phyloP scores from a whole-genome alignment of 2,888 invertebrate genomes.

The Rhogogaster chlorosoma region DNA sequence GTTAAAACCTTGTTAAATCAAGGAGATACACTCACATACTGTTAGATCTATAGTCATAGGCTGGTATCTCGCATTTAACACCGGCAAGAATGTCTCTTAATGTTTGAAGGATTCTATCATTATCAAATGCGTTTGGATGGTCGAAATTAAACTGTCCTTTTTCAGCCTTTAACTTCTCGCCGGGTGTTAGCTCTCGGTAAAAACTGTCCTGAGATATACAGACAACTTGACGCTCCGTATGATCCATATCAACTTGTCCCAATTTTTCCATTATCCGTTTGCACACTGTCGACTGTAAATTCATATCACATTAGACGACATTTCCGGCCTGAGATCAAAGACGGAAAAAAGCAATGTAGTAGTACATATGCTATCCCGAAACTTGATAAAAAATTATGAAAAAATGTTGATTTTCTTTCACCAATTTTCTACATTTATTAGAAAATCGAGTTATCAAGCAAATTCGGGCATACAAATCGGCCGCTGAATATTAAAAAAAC shows the following conservation, averaged over 20 bases:
- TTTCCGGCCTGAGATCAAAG: not conserved
- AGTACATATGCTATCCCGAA: not conserved
- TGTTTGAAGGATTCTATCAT: slow-evolving; percentile 89
- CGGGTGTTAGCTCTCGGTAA: slow-evolving; percentile 91
- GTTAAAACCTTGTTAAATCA: not conserved
- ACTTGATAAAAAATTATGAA: not conserved
- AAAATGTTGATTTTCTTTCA: not conserved
- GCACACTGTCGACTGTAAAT: slow-evolving; percentile 95
- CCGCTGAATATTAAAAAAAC: not conserved
- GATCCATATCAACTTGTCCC: slow-evolving; percentile 94
- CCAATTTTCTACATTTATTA: not conserved
- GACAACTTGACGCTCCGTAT: slow-evolving; percentile 93
- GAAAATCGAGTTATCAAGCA: not conserved
- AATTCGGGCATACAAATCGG: not conserved
- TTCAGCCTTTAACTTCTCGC: slow-evolving; percentile 90
- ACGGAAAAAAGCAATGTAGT: not conserved
- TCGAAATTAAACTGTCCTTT: slow-evolving; percentile 98
- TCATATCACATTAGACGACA: not conserved
- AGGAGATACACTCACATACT: slow-evolving; percentile 84
- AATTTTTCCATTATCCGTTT: slow-evolving; percentile 97
- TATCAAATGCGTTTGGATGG: slow-evolving; percentile 98
- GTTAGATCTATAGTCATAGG: slow-evolving; percentile 96
- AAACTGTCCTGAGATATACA: slow-evolving; percentile 98
- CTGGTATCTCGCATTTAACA: slow-evolving; percentile 92
- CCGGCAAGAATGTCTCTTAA: slow-evolving; percentile 91